phyloP scores from a whole-genome alignment of 2,797 vertebrate species.

The Propithecus deckenii region DNA sequence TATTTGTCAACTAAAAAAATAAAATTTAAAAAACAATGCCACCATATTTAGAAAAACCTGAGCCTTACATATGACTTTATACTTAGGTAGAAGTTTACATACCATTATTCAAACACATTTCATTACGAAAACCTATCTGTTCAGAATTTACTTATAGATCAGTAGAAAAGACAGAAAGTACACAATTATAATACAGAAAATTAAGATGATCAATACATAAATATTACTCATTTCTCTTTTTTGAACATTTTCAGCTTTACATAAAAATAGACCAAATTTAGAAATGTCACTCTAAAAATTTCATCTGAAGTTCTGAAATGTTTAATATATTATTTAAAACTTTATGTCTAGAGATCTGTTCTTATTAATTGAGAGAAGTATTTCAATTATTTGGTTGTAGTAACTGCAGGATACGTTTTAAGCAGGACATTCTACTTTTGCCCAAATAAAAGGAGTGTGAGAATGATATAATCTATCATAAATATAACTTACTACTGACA shows the following conservation, averaged over 20 bases:
- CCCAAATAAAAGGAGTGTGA: neutral
- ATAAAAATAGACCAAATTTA: neutral
- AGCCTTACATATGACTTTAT: neutral
- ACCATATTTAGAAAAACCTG: neutral
- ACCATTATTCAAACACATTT: neutral
- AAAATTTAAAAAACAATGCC: neutral
- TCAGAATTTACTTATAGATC: neutral
- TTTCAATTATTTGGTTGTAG: neutral
- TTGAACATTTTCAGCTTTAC: neutral
- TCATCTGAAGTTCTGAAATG: neutral
- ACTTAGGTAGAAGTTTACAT: neutral
- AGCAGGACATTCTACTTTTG: neutral
- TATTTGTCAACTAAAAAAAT: no score
- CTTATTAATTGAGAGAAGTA: neutral
- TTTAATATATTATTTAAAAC: neutral
- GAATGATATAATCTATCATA: neutral
- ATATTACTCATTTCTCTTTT: neutral
- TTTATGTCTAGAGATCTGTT: neutral
- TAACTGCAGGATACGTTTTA: neutral
- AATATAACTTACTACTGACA: slow-evolving; percentile 33
- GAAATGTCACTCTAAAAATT: neutral
- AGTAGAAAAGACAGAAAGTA: neutral
- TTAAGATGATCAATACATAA: neutral
- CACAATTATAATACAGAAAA: neutral
- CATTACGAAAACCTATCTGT: neutral